Conservation (phyloP, 1,140 invertebrate species). For the Psilanteris sp. region DNA sequence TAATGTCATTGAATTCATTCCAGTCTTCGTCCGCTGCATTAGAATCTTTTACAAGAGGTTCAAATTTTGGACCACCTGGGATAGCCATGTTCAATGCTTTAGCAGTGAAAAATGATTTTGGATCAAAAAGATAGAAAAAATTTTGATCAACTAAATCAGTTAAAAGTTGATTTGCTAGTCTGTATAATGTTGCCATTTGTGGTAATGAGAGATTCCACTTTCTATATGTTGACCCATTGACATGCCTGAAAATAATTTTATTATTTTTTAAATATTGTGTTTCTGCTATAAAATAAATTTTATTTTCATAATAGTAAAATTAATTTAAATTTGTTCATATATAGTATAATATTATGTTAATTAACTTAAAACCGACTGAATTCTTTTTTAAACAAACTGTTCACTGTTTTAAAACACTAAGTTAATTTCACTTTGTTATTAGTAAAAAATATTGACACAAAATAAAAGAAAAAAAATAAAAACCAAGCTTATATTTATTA, state of each 20-base stretch:
- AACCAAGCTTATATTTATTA: too few relatives aligned
- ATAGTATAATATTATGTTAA: too few relatives aligned
- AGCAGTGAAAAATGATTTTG: slow-evolving; percentile 99
- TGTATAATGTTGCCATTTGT: slow-evolving; percentile 98
- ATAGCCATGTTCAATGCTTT: slow-evolving; percentile 99
- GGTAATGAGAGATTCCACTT: slow-evolving; percentile 97
- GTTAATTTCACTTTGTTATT: too few relatives aligned
- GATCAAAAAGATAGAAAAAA: slow-evolving; percentile 99
- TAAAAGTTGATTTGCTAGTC: slow-evolving; percentile 98
- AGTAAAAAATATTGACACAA: too few relatives aligned
- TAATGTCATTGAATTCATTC: slow-evolving; percentile 99
- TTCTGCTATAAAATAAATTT: too few relatives aligned
- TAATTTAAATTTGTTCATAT: too few relatives aligned
- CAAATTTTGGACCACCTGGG: slow-evolving; percentile 99
- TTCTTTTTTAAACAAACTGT: too few relatives aligned
- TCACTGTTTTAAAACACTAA: too few relatives aligned
- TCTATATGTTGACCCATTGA: slow-evolving; percentile 98
- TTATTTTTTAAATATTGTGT: slow-evolving; percentile 12
- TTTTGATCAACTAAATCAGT: slow-evolving; percentile 99
- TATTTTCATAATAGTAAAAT: too few relatives aligned
- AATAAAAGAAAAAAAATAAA: too few relatives aligned
- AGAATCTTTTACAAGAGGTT: slow-evolving; percentile 98
- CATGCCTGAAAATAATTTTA: slow-evolving; percentile 83
- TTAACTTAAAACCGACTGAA: too few relatives aligned
- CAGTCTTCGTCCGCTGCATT: slow-evolving; percentile 99